These are phyloP conservation scores for Epirrhoe tristata DNA, from an alignment of 2,888 invertebrate genomes.

Conservation along the genomic window DNA sequence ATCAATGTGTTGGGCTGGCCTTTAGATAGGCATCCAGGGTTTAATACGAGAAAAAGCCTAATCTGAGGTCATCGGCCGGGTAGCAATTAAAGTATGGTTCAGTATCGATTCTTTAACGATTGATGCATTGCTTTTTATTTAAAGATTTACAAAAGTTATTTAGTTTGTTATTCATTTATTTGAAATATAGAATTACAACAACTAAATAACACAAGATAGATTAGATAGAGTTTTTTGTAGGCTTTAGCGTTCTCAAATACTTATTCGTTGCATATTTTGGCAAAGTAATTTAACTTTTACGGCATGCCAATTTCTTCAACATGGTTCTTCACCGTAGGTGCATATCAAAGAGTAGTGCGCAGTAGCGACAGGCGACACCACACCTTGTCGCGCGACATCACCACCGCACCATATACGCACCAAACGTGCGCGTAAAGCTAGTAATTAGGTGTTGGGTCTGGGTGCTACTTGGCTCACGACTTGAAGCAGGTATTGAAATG, in stretches of 20 bases:
- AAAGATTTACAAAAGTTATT: neutral
- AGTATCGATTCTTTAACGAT: conserved; percentile 16
- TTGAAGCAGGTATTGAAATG: conserved; percentile 15
- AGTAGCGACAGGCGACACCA: conserved; percentile 37
- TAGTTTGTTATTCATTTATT: neutral
- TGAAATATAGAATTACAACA: neutral
- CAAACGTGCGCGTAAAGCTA: conserved; percentile 19
- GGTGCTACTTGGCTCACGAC: conserved; percentile 32
- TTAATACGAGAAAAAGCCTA: conserved; percentile 48
- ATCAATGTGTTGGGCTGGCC: conserved; percentile 63
- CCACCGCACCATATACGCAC: conserved; percentile 35
- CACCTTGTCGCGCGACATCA: conserved; percentile 34
- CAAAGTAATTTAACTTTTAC: neutral
- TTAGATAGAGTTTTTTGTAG: too few species aligned
- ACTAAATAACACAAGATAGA: too few species aligned
- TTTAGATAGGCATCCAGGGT: conserved; percentile 45
- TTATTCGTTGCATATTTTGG: neutral
- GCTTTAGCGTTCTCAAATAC: too few species aligned
- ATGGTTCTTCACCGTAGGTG: neutral
- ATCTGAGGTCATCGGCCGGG: conserved; percentile 45
- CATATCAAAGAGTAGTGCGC: conserved; percentile 22
- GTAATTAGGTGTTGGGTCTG: conserved; percentile 32
- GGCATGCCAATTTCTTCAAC: too few species aligned
- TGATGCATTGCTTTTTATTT: neutral
- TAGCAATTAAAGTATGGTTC: conserved; percentile 45